These are phyloP conservation scores for Nesometra sesokonis DNA, from an alignment of 35 echinoderm and acorn worm species.

Conservation along the genomic window DNA sequence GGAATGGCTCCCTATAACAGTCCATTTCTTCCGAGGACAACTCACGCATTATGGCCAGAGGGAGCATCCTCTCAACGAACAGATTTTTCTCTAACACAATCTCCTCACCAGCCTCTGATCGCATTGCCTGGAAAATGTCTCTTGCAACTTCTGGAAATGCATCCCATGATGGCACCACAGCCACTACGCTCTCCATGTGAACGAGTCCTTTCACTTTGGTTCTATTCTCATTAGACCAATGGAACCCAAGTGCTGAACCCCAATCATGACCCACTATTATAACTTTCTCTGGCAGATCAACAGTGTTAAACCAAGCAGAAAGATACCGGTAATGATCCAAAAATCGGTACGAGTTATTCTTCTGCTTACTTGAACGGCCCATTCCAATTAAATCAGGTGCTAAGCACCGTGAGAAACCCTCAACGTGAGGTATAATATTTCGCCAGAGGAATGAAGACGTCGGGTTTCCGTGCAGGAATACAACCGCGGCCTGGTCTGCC, in stretches of 20 bases:
- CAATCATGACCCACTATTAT: constrained; percentile 77
- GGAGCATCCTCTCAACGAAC: constrained; percentile 63
- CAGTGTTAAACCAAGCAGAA: constrained; percentile 69
- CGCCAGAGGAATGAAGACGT: constrained; percentile 47
- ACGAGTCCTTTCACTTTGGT: constrained; percentile 40
- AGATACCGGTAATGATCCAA: constrained; percentile 79
- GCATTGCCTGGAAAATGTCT: constrained; percentile 47
- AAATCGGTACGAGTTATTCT: constrained; percentile 46
- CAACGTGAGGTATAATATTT: too few species aligned
- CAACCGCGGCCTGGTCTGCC: too few species aligned
- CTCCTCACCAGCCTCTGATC: constrained; percentile 58
- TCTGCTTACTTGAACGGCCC: constrained; percentile 63
- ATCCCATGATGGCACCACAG: constrained; percentile 23
- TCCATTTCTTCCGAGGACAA: constrained; percentile 58
- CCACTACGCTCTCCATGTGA: constrained; percentile 56
- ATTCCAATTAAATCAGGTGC: constrained; percentile 91
- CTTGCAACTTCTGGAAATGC: constrained; percentile 34
- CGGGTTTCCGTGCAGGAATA: too few species aligned
- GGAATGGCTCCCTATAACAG: constrained; percentile 60
- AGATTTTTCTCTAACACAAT: constrained; percentile 78
- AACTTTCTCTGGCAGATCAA: constrained; percentile 62
- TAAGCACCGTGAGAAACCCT: constrained; percentile 66
- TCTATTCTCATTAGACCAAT: constrained; percentile 57
- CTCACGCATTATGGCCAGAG: constrained; percentile 32
- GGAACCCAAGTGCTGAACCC: constrained; percentile 76